Evolutionary conservation across 53 echinoderm and acorn worm species (phyloP).

Genomic region (Henricia sp.): DNA sequence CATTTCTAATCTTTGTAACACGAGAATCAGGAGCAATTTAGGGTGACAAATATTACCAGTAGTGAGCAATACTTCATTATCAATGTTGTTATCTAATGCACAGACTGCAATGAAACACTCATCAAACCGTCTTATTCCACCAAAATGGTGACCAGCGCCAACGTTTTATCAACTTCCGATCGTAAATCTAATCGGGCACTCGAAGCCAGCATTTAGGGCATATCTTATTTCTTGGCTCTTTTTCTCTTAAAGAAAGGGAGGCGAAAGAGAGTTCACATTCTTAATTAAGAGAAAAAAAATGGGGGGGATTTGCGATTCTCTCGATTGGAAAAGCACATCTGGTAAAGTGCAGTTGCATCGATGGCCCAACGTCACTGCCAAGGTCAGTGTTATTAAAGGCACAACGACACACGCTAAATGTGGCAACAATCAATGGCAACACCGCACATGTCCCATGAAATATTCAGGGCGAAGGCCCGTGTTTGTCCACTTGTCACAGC

Average conservation of each 20-base stretch:
- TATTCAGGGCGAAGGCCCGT: conserved; percentile 18
- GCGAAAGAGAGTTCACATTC: neutral
- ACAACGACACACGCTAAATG: neutral
- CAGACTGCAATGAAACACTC: too few species aligned
- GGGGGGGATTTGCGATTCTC: conserved; percentile 11
- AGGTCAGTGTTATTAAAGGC: conserved; percentile 39
- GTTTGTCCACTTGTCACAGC: conserved; percentile 4
- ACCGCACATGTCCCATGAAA: conserved; percentile 27
- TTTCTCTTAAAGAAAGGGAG: neutral
- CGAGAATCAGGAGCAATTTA: too few species aligned
- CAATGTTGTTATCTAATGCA: neutral
- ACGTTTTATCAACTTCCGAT: neutral
- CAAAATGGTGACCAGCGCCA: too few species aligned
- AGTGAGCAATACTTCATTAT: too few species aligned
- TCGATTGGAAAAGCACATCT: conserved; percentile 55
- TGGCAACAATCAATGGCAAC: conserved; percentile 35
- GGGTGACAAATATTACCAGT: too few species aligned
- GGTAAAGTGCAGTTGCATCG: conserved; percentile 54
- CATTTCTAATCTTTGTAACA: too few species aligned
- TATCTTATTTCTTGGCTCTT: neutral
- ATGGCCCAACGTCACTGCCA: neutral
- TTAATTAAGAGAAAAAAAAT: conserved; percentile 45
- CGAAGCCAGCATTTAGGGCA: neutral
- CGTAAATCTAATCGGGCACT: neutral
- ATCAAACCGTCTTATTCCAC: too few species aligned